These are phyloP conservation scores for Coregonus clupeaformis DNA, from an alignment of 2,113 vertebrate genomes.

Conservation along the genomic window DNA sequence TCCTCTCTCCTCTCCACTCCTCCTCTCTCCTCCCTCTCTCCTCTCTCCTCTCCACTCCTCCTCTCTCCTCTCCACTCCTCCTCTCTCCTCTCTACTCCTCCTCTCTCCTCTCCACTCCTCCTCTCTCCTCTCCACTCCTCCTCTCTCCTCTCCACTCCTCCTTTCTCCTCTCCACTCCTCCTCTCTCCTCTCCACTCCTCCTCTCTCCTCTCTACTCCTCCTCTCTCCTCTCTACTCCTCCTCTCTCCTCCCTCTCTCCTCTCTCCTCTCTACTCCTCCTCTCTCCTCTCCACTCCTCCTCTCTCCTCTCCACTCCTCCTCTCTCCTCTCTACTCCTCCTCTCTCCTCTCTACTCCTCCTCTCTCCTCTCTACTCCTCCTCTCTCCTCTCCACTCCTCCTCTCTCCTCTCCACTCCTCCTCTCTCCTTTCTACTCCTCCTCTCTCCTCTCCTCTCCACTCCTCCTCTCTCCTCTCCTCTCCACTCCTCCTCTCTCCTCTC, in stretches of 20 bases:
- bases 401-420: too few relatives aligned
- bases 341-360: neutral
- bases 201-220: too few relatives aligned
- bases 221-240: neutral
- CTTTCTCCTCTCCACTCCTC: neutral
- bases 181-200: too few relatives aligned
- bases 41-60: neutral
- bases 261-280: neutral
- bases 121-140: neutral
- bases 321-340: too few relatives aligned
- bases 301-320: neutral
- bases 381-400: slow-evolving; percentile 3
- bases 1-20: slow-evolving; percentile 14
- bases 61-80: neutral
- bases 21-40: neutral
- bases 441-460: too few relatives aligned
- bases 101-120: neutral
- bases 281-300: neutral
- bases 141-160: neutral
- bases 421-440: neutral
- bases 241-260: too few relatives aligned
- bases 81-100: slow-evolving; percentile 8
- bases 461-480: slow-evolving; percentile 10
- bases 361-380: neutral
- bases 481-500: neutral